Percentiles rank a stretch among this genome's conserved stretches.
Evolutionary conservation across 2,888 invertebrate genomes (phyloP).

Genomic region (Belgica antarctica): DNA sequence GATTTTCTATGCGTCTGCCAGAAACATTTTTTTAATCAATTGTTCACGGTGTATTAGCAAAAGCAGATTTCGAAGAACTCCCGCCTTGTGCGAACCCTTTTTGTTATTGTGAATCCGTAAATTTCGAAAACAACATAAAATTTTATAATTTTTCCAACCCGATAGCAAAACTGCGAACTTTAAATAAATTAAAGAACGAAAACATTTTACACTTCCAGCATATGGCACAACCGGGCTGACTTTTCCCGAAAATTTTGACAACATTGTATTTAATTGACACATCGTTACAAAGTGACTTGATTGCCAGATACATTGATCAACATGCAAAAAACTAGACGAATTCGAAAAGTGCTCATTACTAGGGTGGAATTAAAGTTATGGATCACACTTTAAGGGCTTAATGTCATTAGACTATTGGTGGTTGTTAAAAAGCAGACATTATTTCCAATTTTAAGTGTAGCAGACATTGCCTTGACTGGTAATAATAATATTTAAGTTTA

Average conservation of each 20-base stretch:
- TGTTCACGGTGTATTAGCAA: conserved; percentile 37
- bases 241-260: background rate
- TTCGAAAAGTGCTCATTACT: background rate
- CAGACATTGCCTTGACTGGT: too few species aligned
- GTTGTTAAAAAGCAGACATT: too few species aligned
- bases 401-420: too few species aligned
- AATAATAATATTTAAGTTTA: too few species aligned
- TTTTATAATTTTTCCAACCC: conserved; percentile 10
- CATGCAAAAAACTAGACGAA: background rate
- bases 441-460: too few species aligned
- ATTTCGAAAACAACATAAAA: conserved; percentile 21
- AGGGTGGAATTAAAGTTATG: too few species aligned
- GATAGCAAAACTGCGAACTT: background rate
- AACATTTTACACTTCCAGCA: conserved; percentile 20
- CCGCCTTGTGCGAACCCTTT: conserved; percentile 42
- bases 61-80: background rate
- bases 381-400: too few species aligned
- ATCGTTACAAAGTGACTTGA: conserved; percentile 19
- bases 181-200: conserved; percentile 30
- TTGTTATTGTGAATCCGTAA: too few species aligned
- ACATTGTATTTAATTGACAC: conserved; percentile 21
- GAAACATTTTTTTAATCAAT: conserved; percentile 43
- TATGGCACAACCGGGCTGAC: background rate
- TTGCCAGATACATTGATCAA: background rate
- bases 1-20: conserved; percentile 39